Evolutionary conservation across 2,113 vertebrate genomes (phyloP).

Genomic region (Typhlomys cinereus): DNA sequence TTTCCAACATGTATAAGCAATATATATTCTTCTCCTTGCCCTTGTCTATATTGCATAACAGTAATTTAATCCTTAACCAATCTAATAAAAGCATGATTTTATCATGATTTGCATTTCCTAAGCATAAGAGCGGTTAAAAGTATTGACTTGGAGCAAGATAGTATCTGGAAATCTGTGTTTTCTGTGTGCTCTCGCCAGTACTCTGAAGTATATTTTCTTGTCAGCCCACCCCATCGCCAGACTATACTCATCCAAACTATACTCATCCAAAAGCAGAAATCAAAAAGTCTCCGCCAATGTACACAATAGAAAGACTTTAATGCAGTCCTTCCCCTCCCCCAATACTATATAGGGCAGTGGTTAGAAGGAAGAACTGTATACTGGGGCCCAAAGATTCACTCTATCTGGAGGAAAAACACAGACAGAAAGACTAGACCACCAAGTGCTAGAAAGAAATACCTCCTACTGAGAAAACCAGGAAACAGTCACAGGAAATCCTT

Average conservation of each 20-base stretch:
- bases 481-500: conserved; percentile 14
- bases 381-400: neutral
- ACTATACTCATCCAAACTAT: neutral
- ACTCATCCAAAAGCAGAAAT: neutral
- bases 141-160: neutral
- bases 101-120: conserved; percentile 19
- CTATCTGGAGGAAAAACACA: neutral
- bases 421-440: neutral
- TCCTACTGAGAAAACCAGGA: neutral
- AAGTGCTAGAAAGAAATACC: neutral
- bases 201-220: neutral
- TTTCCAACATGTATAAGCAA: neutral
- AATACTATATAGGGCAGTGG: neutral
- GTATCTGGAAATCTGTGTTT: neutral
- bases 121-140: neutral
- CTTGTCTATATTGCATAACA: neutral
- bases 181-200: neutral
- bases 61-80: conserved; percentile 28
- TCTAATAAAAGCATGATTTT: neutral
- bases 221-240: neutral
- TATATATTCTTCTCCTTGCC: neutral
- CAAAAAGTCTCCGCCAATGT: neutral
- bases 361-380: neutral
- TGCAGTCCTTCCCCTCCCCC: neutral
- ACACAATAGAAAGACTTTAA: neutral